Percentiles rank a stretch among this genome's conserved stretches.
These are phyloP conservation scores for Drosophila nr. perissopoda DNA, from an alignment of 2,888 invertebrate genomes.

Conservation along the genomic window DNA sequence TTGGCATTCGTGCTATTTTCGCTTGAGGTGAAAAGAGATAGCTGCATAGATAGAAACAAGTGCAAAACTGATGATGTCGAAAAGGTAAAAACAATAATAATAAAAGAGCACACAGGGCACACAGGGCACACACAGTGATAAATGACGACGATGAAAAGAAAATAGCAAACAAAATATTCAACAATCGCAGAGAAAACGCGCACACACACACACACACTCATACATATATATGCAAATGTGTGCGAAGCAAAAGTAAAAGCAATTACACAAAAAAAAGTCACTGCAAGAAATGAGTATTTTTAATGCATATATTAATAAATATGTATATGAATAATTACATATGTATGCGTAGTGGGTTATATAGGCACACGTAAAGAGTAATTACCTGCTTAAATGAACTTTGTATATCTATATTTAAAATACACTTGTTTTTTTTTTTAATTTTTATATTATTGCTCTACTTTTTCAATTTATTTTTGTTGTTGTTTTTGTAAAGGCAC, in stretches of 20 bases:
- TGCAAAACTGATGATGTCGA: slow-evolving; percentile 56
- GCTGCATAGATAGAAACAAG: slow-evolving; percentile 52
- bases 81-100: slow-evolving; percentile 64
- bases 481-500: slow-evolving; percentile 29
- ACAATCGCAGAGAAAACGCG: slow-evolving; percentile 65
- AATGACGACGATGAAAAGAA: slow-evolving; percentile 58
- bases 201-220: slow-evolving; percentile 42
- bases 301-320: slow-evolving; percentile 10
- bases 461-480: not conserved
- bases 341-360: slow-evolving; percentile 25
- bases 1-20: slow-evolving; percentile 46
- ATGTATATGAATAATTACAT: slow-evolving; percentile 3
- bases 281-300: slow-evolving; percentile 42
- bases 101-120: slow-evolving; percentile 45
- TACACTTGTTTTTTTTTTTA: not conserved
- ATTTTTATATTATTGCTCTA: not conserved
- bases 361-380: slow-evolving; percentile 20
- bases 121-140: slow-evolving; percentile 45
- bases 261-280: slow-evolving; percentile 45
- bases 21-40: slow-evolving; percentile 45
- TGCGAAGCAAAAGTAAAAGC: slow-evolving; percentile 45
- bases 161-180: slow-evolving; percentile 59
- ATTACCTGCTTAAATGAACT: slow-evolving; percentile 56
- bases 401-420: slow-evolving; percentile 1
- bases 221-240: slow-evolving; percentile 24